Percentiles rank a stretch among this genome's conserved stretches.
Evolutionary conservation across 1,140 invertebrate genomes (phyloP).

Genomic region (Polypedilum pembai): DNA sequence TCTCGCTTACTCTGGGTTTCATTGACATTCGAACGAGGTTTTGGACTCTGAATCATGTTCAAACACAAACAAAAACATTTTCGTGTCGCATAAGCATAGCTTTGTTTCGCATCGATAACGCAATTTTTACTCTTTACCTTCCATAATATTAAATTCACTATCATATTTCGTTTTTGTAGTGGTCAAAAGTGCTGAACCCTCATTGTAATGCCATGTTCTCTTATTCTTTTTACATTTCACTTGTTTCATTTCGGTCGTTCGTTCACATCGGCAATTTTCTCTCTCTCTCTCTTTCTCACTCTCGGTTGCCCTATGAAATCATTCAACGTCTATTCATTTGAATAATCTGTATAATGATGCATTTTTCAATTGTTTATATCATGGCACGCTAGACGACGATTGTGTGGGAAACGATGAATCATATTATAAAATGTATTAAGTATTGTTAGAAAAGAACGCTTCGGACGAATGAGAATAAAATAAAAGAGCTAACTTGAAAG

Average conservation of each 20-base stretch:
- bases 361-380: background rate
- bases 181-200: too few relatives aligned
- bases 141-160: too few relatives aligned
- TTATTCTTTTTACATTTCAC: background rate
- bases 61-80: too few relatives aligned
- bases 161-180: too few relatives aligned
- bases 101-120: conserved; percentile 7
- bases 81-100: too few relatives aligned
- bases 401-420: background rate
- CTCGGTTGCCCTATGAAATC: background rate
- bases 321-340: conserved; percentile 12
- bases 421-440: background rate
- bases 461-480: background rate
- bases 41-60: background rate
- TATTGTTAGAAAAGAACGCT: too few relatives aligned
- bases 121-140: background rate
- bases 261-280: background rate
- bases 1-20: background rate
- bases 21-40: background rate
- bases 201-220: background rate
- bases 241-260: background rate
- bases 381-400: background rate
- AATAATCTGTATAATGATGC: conserved; percentile 8
- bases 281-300: background rate
- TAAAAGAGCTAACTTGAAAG: background rate